These are phyloP conservation scores for Chiridota heheva DNA, from an alignment of 35 echinoderm and acorn worm species.

Conservation along the genomic window DNA sequence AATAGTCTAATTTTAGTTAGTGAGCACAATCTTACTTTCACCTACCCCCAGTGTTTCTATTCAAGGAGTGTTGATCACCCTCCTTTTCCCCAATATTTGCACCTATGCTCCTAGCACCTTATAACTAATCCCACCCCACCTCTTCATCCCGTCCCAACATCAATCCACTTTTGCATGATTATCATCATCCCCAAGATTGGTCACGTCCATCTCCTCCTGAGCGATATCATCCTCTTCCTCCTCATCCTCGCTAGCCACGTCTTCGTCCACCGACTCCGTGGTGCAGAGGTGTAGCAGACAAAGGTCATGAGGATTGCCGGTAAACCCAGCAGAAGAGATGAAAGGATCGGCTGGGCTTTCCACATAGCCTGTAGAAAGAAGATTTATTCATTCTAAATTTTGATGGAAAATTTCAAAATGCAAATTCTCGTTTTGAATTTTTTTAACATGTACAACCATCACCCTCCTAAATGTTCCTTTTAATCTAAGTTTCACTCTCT, in stretches of 20 bases:
- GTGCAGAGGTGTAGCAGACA: slow-evolving; percentile 68
- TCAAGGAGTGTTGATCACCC: no score
- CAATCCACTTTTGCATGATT: slow-evolving; percentile 17
- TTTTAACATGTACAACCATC: background rate
- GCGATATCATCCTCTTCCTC: slow-evolving; percentile 24
- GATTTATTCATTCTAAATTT: background rate
- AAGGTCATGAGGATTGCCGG: slow-evolving; percentile 50
- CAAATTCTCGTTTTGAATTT: background rate
- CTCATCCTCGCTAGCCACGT: slow-evolving; percentile 31
- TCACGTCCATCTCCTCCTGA: no score
- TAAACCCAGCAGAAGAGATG: slow-evolving; percentile 38
- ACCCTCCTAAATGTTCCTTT: background rate
- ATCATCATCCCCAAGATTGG: background rate
- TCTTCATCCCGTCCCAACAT: no score
- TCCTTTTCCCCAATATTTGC: no score
- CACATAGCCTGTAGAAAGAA: slow-evolving; percentile 48
- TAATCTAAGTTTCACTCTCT: background rate
- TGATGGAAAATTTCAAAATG: background rate
- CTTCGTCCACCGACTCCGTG: slow-evolving; percentile 49
- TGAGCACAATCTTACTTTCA: no score
- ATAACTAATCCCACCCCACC: no score
- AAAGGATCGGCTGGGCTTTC: slow-evolving; percentile 50
- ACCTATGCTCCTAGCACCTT: no score
- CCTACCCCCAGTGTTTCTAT: no score
- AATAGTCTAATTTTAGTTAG: no score